Evolutionary conservation across 2,113 vertebrate genomes (phyloP), one percentile per base, ranked within the genome.

Genomic region (Eurypyga helias): DNA sequence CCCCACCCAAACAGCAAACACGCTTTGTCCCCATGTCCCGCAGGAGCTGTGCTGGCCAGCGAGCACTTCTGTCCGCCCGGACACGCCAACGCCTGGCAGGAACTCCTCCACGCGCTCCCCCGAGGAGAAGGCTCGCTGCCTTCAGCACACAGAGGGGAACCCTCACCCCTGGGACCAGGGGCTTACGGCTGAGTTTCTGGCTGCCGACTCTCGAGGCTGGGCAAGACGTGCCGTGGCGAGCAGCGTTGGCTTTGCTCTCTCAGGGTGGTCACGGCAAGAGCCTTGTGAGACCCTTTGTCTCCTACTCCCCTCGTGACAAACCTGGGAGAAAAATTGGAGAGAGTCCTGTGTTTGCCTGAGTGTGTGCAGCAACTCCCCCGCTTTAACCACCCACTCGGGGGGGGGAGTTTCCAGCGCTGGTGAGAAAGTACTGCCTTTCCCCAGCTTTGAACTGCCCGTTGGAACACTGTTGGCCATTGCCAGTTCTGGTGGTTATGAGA

Each of bases 11-110:
- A 31, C 6, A 23, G 34, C n/a, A 41, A 26, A 9, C 4, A 4
- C 1, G 1, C 24, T 58, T 55, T 29, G 58, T 54, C 29, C 36
- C 45, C 33, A 2, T 3, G 2, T 7, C 11, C 28, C 2, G 0
- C 26, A 18, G 64, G 64, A 88, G 80, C 60, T 31, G 5, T 23
- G 17, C 55, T 83, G 67, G 8, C 29, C 11, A 15, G 29, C 5
- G 8, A 72, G 76, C 8, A 34, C 25, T 70, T 55, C 83, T 52
- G 65, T 66, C 91, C 82, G 55, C 45, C 41, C 4, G 7, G 46
- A 92, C 67, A 58, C 8, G 11, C 73, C 88, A 85, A 4, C 25
- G 57, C 19, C n/a, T n/a, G n/a, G n/a, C 90, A 71, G 73, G 77
- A 83, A 73, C 85, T 83, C 75, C 25, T 72, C 70, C 73, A 38